phyloP scores from a whole-genome alignment of 2,888 invertebrate genomes.

The Cosmorhoe ocellata region DNA sequence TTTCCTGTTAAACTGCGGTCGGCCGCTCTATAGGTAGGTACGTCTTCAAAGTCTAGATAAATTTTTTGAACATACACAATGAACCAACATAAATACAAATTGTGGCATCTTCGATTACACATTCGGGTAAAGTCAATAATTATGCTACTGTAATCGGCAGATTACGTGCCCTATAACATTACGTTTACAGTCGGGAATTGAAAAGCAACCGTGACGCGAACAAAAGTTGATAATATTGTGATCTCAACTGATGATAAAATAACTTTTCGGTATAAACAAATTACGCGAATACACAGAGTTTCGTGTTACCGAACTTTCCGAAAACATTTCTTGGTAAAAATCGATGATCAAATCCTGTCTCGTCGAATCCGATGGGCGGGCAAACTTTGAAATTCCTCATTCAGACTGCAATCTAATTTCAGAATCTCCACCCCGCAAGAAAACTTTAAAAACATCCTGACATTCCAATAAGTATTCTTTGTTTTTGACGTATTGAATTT shows the following conservation, averaged over 20 bases:
- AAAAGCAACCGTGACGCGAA: no score
- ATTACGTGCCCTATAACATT: no score
- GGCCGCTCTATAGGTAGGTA: not conserved
- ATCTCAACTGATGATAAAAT: not conserved
- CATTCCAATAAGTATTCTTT: slow-evolving; percentile 21
- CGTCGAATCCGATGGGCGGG: slow-evolving; percentile 33
- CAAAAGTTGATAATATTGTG: not conserved
- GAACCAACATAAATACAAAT: no score
- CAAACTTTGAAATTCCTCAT: slow-evolving; percentile 38
- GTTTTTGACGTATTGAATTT: no score
- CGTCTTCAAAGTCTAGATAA: no score
- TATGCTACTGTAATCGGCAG: no score
- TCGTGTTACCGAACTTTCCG: slow-evolving; percentile 18
- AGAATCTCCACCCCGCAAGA: slow-evolving; percentile 33
- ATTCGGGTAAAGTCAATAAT: no score
- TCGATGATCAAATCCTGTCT: slow-evolving; percentile 37
- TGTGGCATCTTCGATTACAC: no score
- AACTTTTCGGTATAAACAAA: slow-evolving; percentile 6
- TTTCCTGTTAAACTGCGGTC: slow-evolving; percentile 4
- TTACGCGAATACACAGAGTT: slow-evolving; percentile 4
- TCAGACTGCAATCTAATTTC: slow-evolving; percentile 46
- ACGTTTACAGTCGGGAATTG: no score
- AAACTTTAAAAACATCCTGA: slow-evolving; percentile 39
- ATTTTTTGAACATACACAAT: no score
- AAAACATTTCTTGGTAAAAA: slow-evolving; percentile 36